Conservation (phyloP, 2,113 vertebrate genomes). For the Oncorhynchus kisutch region DNA sequence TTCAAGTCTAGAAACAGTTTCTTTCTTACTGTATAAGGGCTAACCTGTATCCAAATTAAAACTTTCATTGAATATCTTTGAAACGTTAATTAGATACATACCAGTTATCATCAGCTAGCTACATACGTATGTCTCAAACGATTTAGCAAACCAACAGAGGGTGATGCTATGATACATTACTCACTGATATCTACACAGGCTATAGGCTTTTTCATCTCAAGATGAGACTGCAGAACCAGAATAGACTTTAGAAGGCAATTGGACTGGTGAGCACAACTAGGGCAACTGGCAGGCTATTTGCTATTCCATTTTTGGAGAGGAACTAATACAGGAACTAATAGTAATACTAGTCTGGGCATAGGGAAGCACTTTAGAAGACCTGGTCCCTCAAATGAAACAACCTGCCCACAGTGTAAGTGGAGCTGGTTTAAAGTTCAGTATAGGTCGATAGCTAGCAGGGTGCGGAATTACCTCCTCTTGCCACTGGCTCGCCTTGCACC, state of each 20-base stretch:
- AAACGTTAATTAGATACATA: too few species aligned
- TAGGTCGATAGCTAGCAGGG: slow-evolving; percentile 32
- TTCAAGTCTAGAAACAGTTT: too few species aligned
- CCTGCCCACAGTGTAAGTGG: slow-evolving; percentile 41
- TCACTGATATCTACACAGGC: too few species aligned
- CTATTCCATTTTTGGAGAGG: slow-evolving; percentile 10
- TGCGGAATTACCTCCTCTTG: slow-evolving; percentile 41
- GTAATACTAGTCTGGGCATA: slow-evolving; percentile 1
- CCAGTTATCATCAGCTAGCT: too few species aligned
- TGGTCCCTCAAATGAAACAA: slow-evolving; percentile 20
- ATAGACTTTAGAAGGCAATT: neutral
- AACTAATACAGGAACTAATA: neutral
- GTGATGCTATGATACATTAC: too few species aligned
- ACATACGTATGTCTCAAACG: too few species aligned
- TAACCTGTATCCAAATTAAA: too few species aligned
- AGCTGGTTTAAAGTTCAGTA: slow-evolving; percentile 32
- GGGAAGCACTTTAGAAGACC: slow-evolving; percentile 22
- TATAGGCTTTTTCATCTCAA: neutral
- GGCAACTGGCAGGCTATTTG: neutral
- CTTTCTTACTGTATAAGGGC: too few species aligned
- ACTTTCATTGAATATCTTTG: too few species aligned
- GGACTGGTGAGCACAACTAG: neutral
- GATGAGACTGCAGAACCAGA: slow-evolving; percentile 6
- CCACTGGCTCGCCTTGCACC: slow-evolving; percentile 15
- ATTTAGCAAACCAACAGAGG: too few species aligned